Base-by-base conservation (phyloP, 2,888 invertebrate species). In the Ectemnius lituratus region DNA sequence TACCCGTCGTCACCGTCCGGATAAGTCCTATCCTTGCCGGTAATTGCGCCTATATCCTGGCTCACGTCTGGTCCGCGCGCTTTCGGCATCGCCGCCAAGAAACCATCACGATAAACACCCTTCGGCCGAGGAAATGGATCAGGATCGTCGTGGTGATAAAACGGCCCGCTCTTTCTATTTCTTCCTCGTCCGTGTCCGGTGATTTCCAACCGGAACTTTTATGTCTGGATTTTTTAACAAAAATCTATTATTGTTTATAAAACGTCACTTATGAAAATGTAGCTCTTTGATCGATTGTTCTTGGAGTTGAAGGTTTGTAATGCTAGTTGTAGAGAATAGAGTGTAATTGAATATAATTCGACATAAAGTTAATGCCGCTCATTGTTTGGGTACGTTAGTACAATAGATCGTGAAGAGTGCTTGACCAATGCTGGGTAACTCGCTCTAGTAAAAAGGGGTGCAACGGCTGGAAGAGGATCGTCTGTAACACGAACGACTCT, bases 21-120 rank as follows among this genome's bases (percentile, higher is more conserved):
- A 75, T 76, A 78, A 80, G 64, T 78, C 74, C 69, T 23, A 56
- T 68, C 62, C 73, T 72, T 14, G 73, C 56, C 75, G 75, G 81
- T 78, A 80, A 80, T 82, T 76, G 75, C 75, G 70, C 62, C 75
- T 73, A 80, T 76, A 81, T 81, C 81, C 78, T 67, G 80, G 67
- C 46, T 14, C 63, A 20, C 70, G 75, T 67, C 72, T 76, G 75
- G 72, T 63, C 75, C 74, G 16, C 62, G 72, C 23, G 58, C 66
- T 73, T 70, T 73, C 66, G 63, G 67, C 62, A 58, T 45, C 70
- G 61, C 16, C 58, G 70, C 16, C 68, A 74, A 20, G 67, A 73
- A 72, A 59, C 70, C 75, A 82, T 83, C 81, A 64, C 76, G 84
- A 82, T 83, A 81, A 79, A 81, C 81, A 62, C 68, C 68, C 78